Evolutionary conservation across 1,140 invertebrate species (phyloP), one percentile per base, ranked within the genome.

Genomic region (Magallana ariakensis): DNA sequence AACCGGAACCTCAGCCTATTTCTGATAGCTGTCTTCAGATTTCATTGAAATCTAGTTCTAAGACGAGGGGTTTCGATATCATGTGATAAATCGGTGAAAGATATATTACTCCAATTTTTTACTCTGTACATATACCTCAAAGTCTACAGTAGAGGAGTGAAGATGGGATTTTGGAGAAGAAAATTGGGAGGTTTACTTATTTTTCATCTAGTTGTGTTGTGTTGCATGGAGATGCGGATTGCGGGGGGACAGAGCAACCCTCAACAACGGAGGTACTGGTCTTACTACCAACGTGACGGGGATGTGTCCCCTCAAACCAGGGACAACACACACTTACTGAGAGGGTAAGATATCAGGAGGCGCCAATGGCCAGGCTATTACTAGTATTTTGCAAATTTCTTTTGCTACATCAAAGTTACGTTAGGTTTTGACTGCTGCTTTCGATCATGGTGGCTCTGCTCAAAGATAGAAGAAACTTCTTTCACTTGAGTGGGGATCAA

Each of bases 401-500:
- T 75, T 75, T 33, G 13, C 22, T 26, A 75, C 15, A n/a, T 60
- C n/a, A 60, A 26, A 26, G 66, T 75, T 75, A 26, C 22, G 11
- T 26, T 26, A 26, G 22, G 66, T 22, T 33, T 66, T 66, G n/a
- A 9, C 26, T 7, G 58, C 8, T 13, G 33, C 11, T 75, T 33
- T 22, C 9, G 22, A 26, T 13, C 6, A 75, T 13, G 22, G 22
- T 33, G 33, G 33, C 22, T 19, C 33, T 75, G 22, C 26, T 75
- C 11, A 9, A 75, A 10, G 15, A 62, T 16, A 62, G 58, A 26
- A 11, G 26, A 22, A 70, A 11, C 19, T 75, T 46, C 33, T 46
- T 75, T 26, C 22, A 75, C 33, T 26, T 75, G 66, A 75, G 66
- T 75, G 66, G 5, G 22, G 66, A 75, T 75, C 66, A 75, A 75